Evolutionary conservation across 2,113 vertebrate genomes (phyloP), one percentile per base, ranked within the genome.

Genomic region (Connochaetes taurinus): DNA sequence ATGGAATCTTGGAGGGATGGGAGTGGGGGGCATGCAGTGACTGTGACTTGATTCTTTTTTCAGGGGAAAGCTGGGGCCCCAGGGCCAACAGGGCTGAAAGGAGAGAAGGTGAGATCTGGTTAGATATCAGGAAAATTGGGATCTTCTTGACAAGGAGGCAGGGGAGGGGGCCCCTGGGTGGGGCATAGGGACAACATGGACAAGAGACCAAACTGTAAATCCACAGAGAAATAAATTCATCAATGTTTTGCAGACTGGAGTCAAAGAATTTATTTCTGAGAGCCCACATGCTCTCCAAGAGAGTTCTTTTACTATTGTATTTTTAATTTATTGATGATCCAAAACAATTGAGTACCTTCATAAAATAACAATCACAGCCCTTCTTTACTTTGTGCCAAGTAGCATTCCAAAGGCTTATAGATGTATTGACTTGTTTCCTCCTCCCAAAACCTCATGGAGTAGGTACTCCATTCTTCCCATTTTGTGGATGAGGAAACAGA

Each of bases 41-140:
- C 78, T 50, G 21, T 45, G 50, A 31, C 40, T 86, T 60, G 90
- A 16, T 74, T 83, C 21, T 82, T 92, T 58, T 74, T 25, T 89
- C 98, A 99, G 99, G 98, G 98, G 0, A 93, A 94, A 53, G 9
- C 7, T 10, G 98, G 50, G 29, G 71, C 94, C 74, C 95, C 98
- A 0, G 40, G 78, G 1, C 98, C 95, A 85, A 55, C 94, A 0
- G 98, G 98, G 40, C 82, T 98, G 90, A 99, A 99, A 97, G 99
- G 99, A 0, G 97, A 99, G 95, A 99, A 99, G 98, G 99, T 99
- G 83, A 98, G 98, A 17, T 4, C 53, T 60, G 71, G 29, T 36
- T 57, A 33, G 29, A 15, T 36, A 19, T 8, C 8, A 93, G 40
- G 40, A 4, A 0, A 27, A 23, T 31, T 14, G 5, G 78, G 57